A percentile compares a stretch with the other conserved stretches of the same genome.
Evolutionary conservation across 2,797 vertebrate genomes (phyloP).

Genomic region (Dendrocincla fuliginosa): DNA sequence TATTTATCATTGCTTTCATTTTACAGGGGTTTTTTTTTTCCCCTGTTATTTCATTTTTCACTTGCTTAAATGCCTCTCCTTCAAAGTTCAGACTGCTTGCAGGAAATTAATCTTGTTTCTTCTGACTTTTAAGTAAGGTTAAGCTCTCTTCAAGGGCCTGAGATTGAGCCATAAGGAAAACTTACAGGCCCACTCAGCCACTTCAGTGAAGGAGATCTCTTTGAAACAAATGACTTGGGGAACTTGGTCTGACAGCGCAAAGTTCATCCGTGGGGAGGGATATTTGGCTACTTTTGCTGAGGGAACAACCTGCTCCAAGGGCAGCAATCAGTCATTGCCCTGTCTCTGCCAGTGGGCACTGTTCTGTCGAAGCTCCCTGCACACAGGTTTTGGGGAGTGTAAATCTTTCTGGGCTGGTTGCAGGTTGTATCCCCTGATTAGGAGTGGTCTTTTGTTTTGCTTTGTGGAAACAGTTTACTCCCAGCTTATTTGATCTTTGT

Average conservation of each 20-base stretch:
- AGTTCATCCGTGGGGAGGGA: background rate
- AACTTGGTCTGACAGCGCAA: background rate
- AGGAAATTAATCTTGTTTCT: background rate
- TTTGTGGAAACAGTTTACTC: background rate
- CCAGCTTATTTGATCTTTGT: background rate
- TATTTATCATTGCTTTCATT: constrained; percentile 57
- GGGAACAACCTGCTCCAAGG: background rate
- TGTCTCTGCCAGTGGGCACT: background rate
- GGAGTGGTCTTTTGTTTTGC: background rate
- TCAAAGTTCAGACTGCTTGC: constrained; percentile 23
- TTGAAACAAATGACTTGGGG: background rate
- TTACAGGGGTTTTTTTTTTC: background rate
- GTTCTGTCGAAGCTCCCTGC: background rate
- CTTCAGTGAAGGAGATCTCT: background rate
- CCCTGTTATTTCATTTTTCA: constrained; percentile 4
- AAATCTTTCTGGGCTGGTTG: background rate
- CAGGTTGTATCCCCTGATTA: background rate
- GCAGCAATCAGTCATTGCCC: fast-evolving
- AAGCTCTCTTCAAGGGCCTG: background rate
- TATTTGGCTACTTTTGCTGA: background rate
- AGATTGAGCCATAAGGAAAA: background rate
- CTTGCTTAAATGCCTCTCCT: constrained; percentile 22
- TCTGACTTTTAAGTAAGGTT: constrained; percentile 28
- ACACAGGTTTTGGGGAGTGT: background rate
- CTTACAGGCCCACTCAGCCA: background rate